Base-by-base conservation (phyloP, 2,888 invertebrate species). In the Nasonia oneida region DNA sequence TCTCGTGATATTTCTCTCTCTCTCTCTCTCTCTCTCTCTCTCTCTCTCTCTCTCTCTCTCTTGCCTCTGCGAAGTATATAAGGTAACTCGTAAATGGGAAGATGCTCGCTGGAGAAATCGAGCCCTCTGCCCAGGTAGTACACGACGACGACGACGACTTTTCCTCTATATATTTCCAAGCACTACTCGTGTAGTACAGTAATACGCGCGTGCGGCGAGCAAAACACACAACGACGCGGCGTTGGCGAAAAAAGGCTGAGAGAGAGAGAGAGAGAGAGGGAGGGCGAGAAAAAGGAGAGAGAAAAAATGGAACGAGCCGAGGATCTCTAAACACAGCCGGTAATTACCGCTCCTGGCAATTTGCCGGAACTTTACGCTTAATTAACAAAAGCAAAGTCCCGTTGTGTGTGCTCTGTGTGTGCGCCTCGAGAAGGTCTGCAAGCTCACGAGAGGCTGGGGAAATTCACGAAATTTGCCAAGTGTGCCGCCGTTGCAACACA, bases 351-450 rank as follows among this genome's bases (percentile, higher is more conserved):
- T 64, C 87, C 88, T 84, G 89, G 88, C 89, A 88, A 89, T 89
- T 89, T 87, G 87, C 88, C 87, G 84, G 83, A 89, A 86, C 88
- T 89, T 90, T 88, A 87, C 88, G 89, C 88, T 90, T 89, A 89
- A 89, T 90, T 90, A 89, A 88, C 88, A 86, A 86, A 88, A 88
- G 88, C 87, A 88, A 88, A 84, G 85, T 78, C 88, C 75, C 47
- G 50, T n/a, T 42, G 47, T 67, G 57, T 61, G 57, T 57, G n/a
- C n/a, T 3, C 6, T 37, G n/a, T 15, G 53, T 18, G 57, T 29
- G 29, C 29, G 29, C 57, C 57, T 61, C 57, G 57, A 61, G n/a
- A 61, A 23, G 57, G 23, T 61, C 18, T 61, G 57, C 57, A 8
- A 42, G 42, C 8, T 6, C n/a, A 61, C 57, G 47, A 76, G 76